A percentile compares a stretch with the other conserved stretches of the same genome.
These are phyloP conservation scores for Baryphthengus martii DNA, from an alignment of 2,113 vertebrate species.

Conservation along the genomic window DNA sequence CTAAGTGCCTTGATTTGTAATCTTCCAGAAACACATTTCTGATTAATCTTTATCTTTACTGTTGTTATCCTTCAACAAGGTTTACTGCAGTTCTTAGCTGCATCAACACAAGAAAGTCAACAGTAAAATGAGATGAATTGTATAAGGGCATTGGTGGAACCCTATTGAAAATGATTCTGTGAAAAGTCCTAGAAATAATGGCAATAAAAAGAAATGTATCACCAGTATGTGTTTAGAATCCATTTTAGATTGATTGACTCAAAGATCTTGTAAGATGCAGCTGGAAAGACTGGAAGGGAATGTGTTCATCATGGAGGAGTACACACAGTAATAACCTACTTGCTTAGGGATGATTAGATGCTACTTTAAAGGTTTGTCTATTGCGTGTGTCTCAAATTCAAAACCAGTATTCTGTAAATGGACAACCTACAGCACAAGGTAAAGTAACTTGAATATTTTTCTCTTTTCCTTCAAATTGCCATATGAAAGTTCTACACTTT, in stretches of 20 bases:
- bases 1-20: neutral
- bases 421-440: neutral
- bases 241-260: neutral
- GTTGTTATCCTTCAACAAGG: neutral
- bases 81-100: neutral
- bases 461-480: neutral
- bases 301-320: neutral
- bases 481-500: neutral
- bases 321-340: neutral
- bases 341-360: neutral
- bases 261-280: neutral
- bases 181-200: neutral
- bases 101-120: neutral
- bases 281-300: neutral
- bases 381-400: conserved; percentile 1
- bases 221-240: neutral
- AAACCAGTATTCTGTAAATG: neutral
- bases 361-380: conserved; percentile 2
- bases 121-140: neutral
- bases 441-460: neutral
- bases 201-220: neutral
- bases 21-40: neutral
- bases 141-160: neutral
- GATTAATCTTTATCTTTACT: neutral
- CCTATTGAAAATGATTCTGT: neutral